phyloP scores from a whole-genome alignment of 2,113 vertebrate species.

The Anseranas semipalmata region DNA sequence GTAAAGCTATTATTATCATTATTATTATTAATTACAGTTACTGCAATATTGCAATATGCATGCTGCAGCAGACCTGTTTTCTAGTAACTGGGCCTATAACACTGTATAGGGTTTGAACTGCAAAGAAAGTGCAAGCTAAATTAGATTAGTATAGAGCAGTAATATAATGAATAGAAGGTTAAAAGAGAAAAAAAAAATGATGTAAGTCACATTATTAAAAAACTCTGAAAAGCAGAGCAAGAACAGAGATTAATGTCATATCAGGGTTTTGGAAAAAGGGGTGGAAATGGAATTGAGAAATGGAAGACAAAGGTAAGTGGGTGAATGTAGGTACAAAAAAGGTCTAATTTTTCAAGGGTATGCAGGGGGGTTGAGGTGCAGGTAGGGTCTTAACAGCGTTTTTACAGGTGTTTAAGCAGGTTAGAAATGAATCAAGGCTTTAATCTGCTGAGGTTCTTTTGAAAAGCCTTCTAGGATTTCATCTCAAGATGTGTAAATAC shows the following conservation, averaged over 20 bases:
- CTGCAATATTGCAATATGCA: neutral
- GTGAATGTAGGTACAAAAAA: neutral
- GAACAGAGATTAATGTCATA: neutral
- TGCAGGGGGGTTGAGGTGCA: neutral
- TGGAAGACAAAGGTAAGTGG: neutral
- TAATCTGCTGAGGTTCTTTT: neutral
- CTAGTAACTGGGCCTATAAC: neutral
- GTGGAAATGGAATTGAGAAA: neutral
- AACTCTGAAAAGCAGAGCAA: neutral
- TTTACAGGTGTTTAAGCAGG: constrained; percentile 9
- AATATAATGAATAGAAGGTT: neutral
- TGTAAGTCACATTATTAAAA: neutral
- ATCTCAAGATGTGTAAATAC: neutral
- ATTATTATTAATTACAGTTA: neutral
- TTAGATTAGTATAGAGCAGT: neutral
- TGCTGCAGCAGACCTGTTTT: neutral
- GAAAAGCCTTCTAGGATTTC: constrained; percentile 7
- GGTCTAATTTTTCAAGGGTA: neutral
- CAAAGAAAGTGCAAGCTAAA: neutral
- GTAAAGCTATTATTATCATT: neutral
- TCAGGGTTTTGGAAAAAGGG: neutral
- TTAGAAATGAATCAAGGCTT: constrained; percentile 18
- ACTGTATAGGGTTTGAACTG: neutral
- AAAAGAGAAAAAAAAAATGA: constrained; percentile 10
- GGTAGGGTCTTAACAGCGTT: neutral